These are phyloP conservation scores for Drosophila nigricruria DNA, from an alignment of 2,888 invertebrate genomes.

Conservation along the genomic window DNA sequence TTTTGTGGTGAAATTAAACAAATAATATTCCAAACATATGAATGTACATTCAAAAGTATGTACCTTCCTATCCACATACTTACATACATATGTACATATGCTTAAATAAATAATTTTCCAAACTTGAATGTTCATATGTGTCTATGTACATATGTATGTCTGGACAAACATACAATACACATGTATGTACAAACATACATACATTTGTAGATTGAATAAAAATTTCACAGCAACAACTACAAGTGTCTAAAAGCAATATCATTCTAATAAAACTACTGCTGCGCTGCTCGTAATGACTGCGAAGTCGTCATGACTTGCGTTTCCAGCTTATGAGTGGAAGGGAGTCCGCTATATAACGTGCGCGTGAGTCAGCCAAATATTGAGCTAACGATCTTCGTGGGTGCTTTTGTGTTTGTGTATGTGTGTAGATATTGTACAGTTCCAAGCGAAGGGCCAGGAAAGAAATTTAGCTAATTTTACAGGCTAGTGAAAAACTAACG, in stretches of 20 bases:
- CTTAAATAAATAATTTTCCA: not conserved
- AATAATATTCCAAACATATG: constrained; percentile 2
- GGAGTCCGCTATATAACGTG: constrained; percentile 17
- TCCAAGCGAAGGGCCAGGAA: constrained; percentile 23
- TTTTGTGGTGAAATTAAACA: constrained; percentile 22
- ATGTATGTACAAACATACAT: not conserved
- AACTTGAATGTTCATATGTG: not conserved
- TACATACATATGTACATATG: not conserved
- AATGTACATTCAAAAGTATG: not conserved
- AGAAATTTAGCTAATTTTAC: constrained; percentile 28
- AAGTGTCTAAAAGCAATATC: constrained; percentile 22
- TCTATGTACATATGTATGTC: not conserved
- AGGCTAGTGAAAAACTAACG: not conserved
- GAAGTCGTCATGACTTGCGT: constrained; percentile 52
- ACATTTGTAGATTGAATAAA: constrained; percentile 9
- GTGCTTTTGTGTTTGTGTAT: not conserved
- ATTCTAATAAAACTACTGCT: constrained; percentile 18
- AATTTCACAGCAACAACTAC: constrained; percentile 7
- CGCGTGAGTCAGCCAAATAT: constrained; percentile 29
- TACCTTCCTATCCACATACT: not conserved
- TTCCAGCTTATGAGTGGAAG: constrained; percentile 31
- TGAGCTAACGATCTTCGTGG: constrained; percentile 31
- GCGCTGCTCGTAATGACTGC: constrained; percentile 18
- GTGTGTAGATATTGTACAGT: not conserved
- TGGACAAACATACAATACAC: not conserved